Evolutionary conservation across 2,113 vertebrate genomes (phyloP), one percentile per base, ranked within the genome.

Genomic region (Eira barbara): DNA sequence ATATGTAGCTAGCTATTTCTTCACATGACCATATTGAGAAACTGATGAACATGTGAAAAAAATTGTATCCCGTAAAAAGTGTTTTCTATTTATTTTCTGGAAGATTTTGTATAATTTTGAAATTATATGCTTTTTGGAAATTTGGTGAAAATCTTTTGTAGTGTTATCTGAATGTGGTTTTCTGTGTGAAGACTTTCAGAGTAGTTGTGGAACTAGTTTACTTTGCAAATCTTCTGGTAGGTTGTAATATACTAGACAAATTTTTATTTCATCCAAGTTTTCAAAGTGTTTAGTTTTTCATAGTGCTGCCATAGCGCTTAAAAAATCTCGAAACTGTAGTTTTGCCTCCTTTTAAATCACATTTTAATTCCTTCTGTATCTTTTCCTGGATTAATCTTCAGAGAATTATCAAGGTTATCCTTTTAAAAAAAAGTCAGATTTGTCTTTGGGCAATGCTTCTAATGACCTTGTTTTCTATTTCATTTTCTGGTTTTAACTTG

Each of bases 191-290:
- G 42, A 55, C 34, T 89, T 89, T 95, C 29, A 39, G 39, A 45
- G 76, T 65, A 39, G 8, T 86, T 78, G 27, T 21, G n/a, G n/a
- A 49, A 39, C 10, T 76, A 55, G 42, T 18, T 47, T 59, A 36
- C 4, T 69, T 67, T 61, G 39, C 55, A 63, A 55, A 3, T 36
- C 9, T 76, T 86, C n/a, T 49, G 42, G 7, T 59, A 89, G 20
- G 11, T 59, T 88, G 47, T 95, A 63, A 2, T 20, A 36, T 78
- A 94, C 67, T 95, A 34, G 42, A 52, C 84, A 36, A 45, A 45
- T 52, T 96, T 86, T 76, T n/a, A 85, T 76, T 85, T 92, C 9
- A 25, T 73, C 27, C 8, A 73, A 73, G 18, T 97, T 94, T 96
- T 96, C 21, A 89, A 69, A 49, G 49, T 83, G 27, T 83, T 47